Evolutionary conservation across 2,797 vertebrate genomes (phyloP).

Genomic region (Paguma larvata): DNA sequence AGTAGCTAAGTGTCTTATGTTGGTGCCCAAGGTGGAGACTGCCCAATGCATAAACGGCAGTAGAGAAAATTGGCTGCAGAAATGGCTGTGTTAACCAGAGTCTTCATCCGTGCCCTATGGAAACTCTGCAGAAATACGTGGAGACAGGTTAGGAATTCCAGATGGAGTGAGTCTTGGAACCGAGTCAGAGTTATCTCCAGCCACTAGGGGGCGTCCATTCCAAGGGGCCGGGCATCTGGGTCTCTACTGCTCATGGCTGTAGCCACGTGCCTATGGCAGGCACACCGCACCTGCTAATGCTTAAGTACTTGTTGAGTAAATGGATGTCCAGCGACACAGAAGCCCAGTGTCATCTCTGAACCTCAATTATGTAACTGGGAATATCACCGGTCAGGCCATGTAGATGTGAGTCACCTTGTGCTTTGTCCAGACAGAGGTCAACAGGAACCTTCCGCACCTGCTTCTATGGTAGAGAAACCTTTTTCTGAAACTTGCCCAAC

Average conservation of each 20-base stretch:
- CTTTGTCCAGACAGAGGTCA: not conserved
- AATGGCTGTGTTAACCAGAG: not conserved
- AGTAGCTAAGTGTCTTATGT: not conserved
- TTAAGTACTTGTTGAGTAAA: too few relatives aligned
- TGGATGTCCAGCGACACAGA: not conserved
- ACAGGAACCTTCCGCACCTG: not conserved
- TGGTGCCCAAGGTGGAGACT: not conserved
- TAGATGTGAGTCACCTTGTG: not conserved
- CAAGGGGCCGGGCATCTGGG: fast-evolving
- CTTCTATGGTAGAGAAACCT: not conserved
- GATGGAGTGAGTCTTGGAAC: fast-evolving
- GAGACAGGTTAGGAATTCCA: too few relatives aligned
- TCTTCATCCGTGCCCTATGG: fast-evolving
- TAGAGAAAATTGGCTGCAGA: not conserved
- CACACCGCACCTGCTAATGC: fast-evolving
- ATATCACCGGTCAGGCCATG: not conserved
- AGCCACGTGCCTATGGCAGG: not conserved
- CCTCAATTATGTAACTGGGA: not conserved
- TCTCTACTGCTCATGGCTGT: too few relatives aligned
- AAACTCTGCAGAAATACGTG: not conserved
- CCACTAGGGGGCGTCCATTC: not conserved
- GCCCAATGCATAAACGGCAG: not conserved
- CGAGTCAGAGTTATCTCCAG: fast-evolving
- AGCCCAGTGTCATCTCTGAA: fast-evolving
- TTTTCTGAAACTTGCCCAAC: not conserved